These are phyloP conservation scores for Hozukius guyotensis DNA, from an alignment of 2,797 vertebrate genomes.

Conservation along the genomic window DNA sequence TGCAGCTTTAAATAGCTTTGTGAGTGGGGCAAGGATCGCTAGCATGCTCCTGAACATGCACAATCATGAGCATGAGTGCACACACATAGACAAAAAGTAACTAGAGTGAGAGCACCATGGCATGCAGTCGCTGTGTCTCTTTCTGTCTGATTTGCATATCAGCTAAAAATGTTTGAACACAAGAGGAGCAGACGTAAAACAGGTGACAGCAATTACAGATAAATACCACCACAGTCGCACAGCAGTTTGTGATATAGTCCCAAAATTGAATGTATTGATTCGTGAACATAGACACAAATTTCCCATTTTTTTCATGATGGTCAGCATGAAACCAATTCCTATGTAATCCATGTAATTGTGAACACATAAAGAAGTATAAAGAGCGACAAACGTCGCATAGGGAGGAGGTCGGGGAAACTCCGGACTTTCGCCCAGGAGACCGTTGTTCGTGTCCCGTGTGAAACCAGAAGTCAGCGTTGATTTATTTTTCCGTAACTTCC, in stretches of 20 bases:
- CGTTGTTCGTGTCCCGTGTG: too few relatives aligned
- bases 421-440: too few relatives aligned
- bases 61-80: neutral
- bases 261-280: fast-evolving
- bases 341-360: neutral
- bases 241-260: neutral
- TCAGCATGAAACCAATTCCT: too few relatives aligned
- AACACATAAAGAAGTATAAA: neutral
- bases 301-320: neutral
- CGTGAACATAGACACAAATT: too few relatives aligned
- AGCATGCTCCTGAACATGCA: constrained; percentile 13
- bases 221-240: neutral
- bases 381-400: fast-evolving
- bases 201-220: constrained; percentile 18
- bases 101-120: neutral
- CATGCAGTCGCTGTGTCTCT: neutral
- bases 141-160: neutral
- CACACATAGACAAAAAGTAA: neutral
- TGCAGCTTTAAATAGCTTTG: constrained; percentile 66
- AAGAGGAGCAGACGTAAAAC: neutral
- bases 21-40: constrained; percentile 22
- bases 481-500: too few relatives aligned
- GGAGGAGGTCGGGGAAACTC: too few relatives aligned
- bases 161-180: neutral
- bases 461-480: too few relatives aligned